A percentile compares a stretch with the other conserved stretches of the same genome.
These are phyloP conservation scores for Diadegma fenestrale DNA, from an alignment of 2,888 invertebrate genomes.

Conservation along the genomic window DNA sequence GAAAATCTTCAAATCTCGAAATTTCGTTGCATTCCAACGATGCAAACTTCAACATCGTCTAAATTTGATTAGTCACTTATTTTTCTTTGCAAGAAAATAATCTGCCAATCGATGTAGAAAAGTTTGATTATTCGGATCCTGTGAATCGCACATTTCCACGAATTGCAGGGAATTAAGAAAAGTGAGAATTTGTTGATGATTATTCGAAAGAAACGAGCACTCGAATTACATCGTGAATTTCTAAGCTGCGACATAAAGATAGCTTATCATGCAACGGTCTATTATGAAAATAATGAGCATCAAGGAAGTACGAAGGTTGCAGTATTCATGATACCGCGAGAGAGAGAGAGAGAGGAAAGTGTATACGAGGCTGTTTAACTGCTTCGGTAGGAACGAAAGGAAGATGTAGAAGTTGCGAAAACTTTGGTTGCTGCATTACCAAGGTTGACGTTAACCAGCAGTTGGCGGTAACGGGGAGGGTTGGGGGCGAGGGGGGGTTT, in stretches of 20 bases:
- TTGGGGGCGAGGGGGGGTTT: conserved; percentile 25
- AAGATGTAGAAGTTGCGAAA: conserved; percentile 66
- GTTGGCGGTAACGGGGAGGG: conserved; percentile 41
- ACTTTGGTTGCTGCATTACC: conserved; percentile 56
- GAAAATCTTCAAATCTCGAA: no score
- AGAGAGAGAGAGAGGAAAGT: conserved; percentile 10
- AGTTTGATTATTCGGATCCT: background rate
- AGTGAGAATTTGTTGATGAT: background rate
- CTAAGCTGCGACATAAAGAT: background rate
- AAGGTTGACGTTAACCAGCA: conserved; percentile 62
- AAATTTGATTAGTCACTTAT: no score
- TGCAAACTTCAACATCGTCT: no score
- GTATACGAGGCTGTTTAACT: conserved; percentile 25
- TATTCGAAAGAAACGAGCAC: background rate
- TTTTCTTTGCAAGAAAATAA: background rate
- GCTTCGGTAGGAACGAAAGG: conserved; percentile 49
- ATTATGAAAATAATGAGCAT: conserved; percentile 47
- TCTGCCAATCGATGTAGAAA: background rate
- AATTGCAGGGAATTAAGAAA: no score
- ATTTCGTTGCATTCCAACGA: no score
- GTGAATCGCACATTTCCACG: background rate
- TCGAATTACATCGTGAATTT: background rate
- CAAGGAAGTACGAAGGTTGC: conserved; percentile 16
- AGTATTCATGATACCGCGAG: conserved; percentile 29
- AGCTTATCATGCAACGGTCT: background rate